These are phyloP conservation scores for Drosophila tropicalis DNA, from an alignment of 1,140 invertebrate genomes.

Conservation along the genomic window DNA sequence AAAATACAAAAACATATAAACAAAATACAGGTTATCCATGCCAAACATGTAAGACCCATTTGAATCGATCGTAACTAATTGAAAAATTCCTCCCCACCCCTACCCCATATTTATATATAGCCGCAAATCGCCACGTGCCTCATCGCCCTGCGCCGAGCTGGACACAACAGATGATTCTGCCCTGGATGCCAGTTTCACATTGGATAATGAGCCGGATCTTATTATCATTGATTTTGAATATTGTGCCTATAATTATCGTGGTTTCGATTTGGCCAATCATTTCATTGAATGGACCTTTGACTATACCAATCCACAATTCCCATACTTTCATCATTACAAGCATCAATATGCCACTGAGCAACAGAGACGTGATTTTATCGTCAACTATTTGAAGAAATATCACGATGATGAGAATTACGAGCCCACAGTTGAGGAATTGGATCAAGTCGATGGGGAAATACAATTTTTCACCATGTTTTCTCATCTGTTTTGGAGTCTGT, in stretches of 20 bases:
- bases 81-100: constrained; percentile 10
- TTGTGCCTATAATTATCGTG: constrained; percentile 96
- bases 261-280: constrained; percentile 98
- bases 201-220: constrained; percentile 85
- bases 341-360: constrained; percentile 89
- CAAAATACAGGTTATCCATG: constrained; percentile 66
- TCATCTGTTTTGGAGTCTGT: constrained; percentile 97
- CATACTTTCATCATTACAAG: constrained; percentile 89
- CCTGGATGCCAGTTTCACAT: constrained; percentile 62
- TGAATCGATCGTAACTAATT: constrained; percentile 26
- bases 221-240: constrained; percentile 97
- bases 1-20: constrained; percentile 37
- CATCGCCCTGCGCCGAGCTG: constrained; percentile 55
- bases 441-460: constrained; percentile 86
- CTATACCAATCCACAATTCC: constrained; percentile 91
- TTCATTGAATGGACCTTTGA: constrained; percentile 98
- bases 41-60: constrained; percentile 11
- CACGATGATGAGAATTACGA: constrained; percentile 59
- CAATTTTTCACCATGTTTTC: constrained; percentile 92
- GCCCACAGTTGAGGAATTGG: constrained; percentile 61
- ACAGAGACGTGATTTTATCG: constrained; percentile 86
- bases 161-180: constrained; percentile 72
- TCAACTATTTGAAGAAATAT: constrained; percentile 69
- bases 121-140: constrained; percentile 43
- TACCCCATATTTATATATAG: constrained; percentile 18